A percentile compares a stretch with the other conserved stretches of the same genome.
phyloP scores from a whole-genome alignment of 2,113 vertebrate species.

The Leptodactylus fuscus region DNA sequence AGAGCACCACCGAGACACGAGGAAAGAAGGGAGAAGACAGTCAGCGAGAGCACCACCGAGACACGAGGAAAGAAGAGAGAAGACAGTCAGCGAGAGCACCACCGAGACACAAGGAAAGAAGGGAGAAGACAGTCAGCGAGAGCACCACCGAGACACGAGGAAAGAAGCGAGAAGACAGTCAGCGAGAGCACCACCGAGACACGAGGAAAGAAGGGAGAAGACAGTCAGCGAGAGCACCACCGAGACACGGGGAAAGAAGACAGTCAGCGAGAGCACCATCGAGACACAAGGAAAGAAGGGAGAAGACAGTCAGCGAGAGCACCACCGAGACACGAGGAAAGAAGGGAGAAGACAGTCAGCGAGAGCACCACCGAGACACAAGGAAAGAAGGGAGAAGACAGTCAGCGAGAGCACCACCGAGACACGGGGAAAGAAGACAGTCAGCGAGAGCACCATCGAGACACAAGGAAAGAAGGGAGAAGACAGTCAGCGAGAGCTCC shows the following conservation, averaged over 20 bases:
- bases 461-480: too few species aligned
- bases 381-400: too few species aligned
- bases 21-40: conserved; percentile 59
- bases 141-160: conserved; percentile 59
- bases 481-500: neutral
- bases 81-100: neutral
- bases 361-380: too few species aligned
- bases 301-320: neutral
- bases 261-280: neutral
- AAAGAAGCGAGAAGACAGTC: conserved; percentile 14
- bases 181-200: neutral
- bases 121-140: neutral
- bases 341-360: neutral
- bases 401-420: neutral
- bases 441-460: neutral
- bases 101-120: too few species aligned
- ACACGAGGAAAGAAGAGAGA: too few species aligned
- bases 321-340: neutral
- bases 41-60: neutral
- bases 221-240: too few species aligned
- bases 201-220: neutral
- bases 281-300: conserved; percentile 61
- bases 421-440: neutral
- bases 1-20: neutral
- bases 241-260: too few species aligned